Evolutionary conservation across 2,797 vertebrate genomes (phyloP).

Genomic region (Pogoniulus pusillus): DNA sequence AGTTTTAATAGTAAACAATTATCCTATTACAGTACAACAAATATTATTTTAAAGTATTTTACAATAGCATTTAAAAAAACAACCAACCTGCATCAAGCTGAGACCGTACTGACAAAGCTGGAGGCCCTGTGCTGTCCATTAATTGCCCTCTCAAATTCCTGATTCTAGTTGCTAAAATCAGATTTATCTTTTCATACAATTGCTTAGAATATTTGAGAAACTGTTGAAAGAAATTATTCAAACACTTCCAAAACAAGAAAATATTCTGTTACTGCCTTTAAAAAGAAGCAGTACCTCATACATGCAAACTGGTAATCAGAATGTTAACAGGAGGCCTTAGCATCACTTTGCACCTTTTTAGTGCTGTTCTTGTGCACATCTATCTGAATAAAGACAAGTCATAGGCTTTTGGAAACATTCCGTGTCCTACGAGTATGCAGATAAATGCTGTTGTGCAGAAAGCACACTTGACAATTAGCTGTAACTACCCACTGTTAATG

Average conservation of each 20-base stretch:
- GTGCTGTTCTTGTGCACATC: background rate
- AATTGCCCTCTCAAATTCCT: background rate
- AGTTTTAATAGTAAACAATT: background rate
- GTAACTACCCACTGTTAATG: background rate
- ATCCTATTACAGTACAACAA: background rate
- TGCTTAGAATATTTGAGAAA: background rate
- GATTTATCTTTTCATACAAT: background rate
- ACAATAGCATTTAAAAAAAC: background rate
- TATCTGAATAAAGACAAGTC: background rate
- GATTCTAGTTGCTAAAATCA: background rate
- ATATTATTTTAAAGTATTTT: background rate
- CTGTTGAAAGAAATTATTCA: background rate
- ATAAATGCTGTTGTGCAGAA: background rate
- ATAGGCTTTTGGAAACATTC: background rate
- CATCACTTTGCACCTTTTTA: background rate
- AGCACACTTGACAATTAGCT: background rate
- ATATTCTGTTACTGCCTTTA: background rate
- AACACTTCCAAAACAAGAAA: background rate
- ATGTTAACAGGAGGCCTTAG: background rate
- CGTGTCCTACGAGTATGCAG: background rate
- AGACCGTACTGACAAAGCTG: background rate
- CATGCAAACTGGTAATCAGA: background rate
- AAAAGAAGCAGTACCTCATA: background rate
- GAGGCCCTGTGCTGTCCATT: background rate
- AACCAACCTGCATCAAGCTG: background rate